A percentile compares a stretch with the other conserved stretches of the same genome.
phyloP scores from a whole-genome alignment of 2,888 invertebrate species.

The Drosophila prostipennis region DNA sequence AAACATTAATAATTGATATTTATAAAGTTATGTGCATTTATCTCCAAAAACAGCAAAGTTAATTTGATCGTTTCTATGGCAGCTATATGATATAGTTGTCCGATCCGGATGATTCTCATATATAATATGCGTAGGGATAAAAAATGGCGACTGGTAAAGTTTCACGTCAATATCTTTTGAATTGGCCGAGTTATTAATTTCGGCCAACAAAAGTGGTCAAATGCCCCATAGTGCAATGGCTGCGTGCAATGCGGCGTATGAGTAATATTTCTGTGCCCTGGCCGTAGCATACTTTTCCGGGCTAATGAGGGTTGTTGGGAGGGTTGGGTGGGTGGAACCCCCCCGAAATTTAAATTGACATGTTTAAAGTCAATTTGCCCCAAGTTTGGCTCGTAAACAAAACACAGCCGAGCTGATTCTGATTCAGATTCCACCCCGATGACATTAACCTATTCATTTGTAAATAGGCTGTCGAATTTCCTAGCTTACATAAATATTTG shows the following conservation, averaged over 20 bases:
- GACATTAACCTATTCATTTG: conserved; percentile 78
- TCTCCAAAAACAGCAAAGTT: too few species aligned
- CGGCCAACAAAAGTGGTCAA: too few species aligned
- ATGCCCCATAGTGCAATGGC: too few species aligned
- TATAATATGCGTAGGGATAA: too few species aligned
- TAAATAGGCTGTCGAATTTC: conserved; percentile 77
- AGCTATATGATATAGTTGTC: too few species aligned
- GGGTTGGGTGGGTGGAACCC: not conserved
- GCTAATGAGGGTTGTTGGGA: conserved; percentile 60
- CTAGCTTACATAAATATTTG: conserved; percentile 77
- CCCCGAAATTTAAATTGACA: conserved; percentile 69
- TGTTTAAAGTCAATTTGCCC: conserved; percentile 75
- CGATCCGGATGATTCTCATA: too few species aligned
- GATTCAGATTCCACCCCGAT: conserved; percentile 14
- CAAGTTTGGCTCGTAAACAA: conserved; percentile 70
- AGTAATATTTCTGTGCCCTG: conserved; percentile 59
- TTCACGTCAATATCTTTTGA: too few species aligned
- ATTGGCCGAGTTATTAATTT: too few species aligned
- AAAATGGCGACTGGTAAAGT: too few species aligned
- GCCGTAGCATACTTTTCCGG: conserved; percentile 53
- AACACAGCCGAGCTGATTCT: not conserved
- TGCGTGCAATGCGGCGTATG: conserved; percentile 74
- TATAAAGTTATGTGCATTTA: too few species aligned
- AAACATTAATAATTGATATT: too few species aligned
- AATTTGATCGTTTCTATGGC: too few species aligned